phyloP scores from a whole-genome alignment of 2,113 vertebrate genomes.

The Lasiurus borealis region DNA sequence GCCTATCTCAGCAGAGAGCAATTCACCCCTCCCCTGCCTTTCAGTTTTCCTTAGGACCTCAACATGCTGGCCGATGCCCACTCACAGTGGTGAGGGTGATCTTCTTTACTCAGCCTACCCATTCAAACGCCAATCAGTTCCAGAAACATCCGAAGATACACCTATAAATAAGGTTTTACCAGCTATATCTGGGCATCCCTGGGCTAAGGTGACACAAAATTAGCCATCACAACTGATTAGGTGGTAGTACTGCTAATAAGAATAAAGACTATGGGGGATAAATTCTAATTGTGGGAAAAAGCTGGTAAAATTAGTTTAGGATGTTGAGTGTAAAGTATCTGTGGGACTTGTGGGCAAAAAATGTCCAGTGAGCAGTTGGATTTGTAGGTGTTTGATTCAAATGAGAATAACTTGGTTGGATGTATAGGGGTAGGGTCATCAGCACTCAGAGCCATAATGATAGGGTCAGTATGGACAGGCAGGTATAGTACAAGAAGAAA shows the following conservation, averaged over 20 bases:
- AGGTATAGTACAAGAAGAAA: not conserved
- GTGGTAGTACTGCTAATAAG: not conserved
- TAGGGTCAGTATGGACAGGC: not conserved
- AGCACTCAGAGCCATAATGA: too few relatives aligned
- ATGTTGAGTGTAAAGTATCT: not conserved
- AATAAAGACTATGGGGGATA: not conserved
- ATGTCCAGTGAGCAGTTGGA: not conserved
- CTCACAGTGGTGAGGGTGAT: not conserved
- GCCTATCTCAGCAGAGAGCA: not conserved
- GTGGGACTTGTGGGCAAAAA: not conserved
- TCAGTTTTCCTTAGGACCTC: not conserved
- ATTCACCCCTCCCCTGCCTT: not conserved
- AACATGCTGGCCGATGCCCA: not conserved
- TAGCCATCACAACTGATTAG: not conserved
- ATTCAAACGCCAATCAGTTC: not conserved
- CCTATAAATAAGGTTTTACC: not conserved
- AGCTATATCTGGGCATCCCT: not conserved
- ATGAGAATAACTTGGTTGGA: not conserved
- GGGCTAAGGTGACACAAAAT: not conserved
- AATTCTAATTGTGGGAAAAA: not conserved
- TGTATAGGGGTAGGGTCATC: fast-evolving
- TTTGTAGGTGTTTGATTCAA: not conserved
- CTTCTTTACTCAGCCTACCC: not conserved
- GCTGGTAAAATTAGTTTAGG: not conserved
- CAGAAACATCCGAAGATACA: not conserved